phyloP scores from a whole-genome alignment of 2,888 invertebrate species.

The Drosophila seclusa region DNA sequence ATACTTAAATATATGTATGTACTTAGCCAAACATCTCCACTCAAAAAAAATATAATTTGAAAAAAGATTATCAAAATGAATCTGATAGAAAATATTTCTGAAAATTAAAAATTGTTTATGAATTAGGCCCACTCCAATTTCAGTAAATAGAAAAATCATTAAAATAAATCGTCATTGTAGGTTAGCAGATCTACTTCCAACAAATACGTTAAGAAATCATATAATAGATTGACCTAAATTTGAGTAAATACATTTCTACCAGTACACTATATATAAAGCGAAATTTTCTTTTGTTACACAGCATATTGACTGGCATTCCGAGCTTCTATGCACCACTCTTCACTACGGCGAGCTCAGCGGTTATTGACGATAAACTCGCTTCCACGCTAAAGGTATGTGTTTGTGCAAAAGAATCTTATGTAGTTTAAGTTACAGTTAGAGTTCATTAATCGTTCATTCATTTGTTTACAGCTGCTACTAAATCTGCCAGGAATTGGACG shows the following conservation, averaged over 20 bases:
- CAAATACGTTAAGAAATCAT: background rate
- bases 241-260: background rate
- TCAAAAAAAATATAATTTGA: background rate
- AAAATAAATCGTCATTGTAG: background rate
- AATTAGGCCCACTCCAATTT: background rate
- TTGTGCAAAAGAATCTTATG: background rate
- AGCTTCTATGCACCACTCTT: conserved; percentile 81
- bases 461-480: conserved; percentile 66
- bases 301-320: conserved; percentile 68
- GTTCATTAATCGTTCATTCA: conserved; percentile 1
- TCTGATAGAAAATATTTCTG: background rate
- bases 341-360: conserved; percentile 67
- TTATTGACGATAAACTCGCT: conserved; percentile 65
- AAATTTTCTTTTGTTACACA: conserved; percentile 20
- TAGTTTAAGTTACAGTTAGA: background rate
- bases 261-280: background rate
- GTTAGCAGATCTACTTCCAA: background rate
- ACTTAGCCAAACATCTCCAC: background rate
- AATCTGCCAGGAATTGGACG: conserved; percentile 73
- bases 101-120: background rate
- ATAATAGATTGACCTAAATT: background rate
- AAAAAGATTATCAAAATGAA: background rate
- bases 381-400: conserved; percentile 66
- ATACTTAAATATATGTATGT: background rate
- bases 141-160: background rate